Conservation (phyloP, 2,797 vertebrate genomes). For the Tamandua tetradactyla region DNA sequence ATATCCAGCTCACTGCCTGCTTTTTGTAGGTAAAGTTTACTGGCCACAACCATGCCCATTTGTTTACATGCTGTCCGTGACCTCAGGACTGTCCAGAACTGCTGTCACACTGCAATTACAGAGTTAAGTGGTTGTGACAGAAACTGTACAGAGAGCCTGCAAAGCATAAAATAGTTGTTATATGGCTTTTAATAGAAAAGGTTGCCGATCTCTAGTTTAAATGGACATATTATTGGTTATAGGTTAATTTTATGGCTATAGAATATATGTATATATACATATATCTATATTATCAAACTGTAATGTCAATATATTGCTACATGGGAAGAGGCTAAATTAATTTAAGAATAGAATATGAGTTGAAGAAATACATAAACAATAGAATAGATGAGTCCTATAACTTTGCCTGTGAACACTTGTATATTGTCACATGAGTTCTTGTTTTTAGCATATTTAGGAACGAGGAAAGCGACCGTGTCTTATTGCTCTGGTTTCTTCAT, state of each 20-base stretch:
- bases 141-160: not conserved
- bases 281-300: not conserved
- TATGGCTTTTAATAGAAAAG: not conserved
- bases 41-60: not conserved
- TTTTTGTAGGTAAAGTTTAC: not conserved
- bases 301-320: not conserved
- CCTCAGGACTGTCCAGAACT: too few relatives aligned
- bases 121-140: not conserved
- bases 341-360: not conserved
- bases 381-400: not conserved
- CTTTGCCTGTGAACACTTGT: not conserved
- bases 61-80: not conserved
- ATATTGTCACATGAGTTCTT: not conserved
- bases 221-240: not conserved
- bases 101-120: not conserved
- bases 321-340: not conserved
- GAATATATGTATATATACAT: not conserved
- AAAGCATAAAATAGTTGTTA: not conserved
- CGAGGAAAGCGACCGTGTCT: not conserved
- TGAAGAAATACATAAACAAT: not conserved
- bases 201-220: not conserved
- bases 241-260: not conserved
- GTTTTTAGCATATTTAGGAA: not conserved
- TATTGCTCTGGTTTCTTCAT: not conserved
- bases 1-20: not conserved